These are phyloP conservation scores for Ailuropoda melanoleuca DNA, from an alignment of 2,113 vertebrate genomes.

Conservation along the genomic window DNA sequence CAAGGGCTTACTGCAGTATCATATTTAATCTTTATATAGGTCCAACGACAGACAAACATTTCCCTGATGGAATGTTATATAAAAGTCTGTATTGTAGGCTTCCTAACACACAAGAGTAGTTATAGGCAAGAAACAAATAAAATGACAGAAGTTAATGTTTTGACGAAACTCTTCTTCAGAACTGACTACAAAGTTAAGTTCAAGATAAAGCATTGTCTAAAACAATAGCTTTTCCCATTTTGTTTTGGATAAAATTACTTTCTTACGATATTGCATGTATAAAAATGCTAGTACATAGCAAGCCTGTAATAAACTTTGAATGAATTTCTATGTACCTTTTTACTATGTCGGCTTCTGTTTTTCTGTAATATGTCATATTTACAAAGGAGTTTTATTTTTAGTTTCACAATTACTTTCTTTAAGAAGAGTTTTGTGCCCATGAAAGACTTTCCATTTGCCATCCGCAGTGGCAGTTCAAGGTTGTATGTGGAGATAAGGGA, in stretches of 20 bases:
- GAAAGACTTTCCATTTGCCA: slow-evolving; percentile 18
- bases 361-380: slow-evolving; percentile 54
- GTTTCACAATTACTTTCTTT: slow-evolving; percentile 70
- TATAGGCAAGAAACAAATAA: slow-evolving; percentile 63
- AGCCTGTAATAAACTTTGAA: slow-evolving; percentile 59
- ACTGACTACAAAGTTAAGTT: slow-evolving; percentile 61
- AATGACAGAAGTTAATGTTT: slow-evolving; percentile 68
- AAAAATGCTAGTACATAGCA: slow-evolving; percentile 59
- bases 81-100: slow-evolving; percentile 66
- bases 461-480: not conserved
- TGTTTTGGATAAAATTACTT: slow-evolving; percentile 68
- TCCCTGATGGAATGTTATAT: slow-evolving; percentile 71
- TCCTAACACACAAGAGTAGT: slow-evolving; percentile 63
- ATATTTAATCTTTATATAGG: slow-evolving; percentile 74
- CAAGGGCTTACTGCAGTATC: slow-evolving; percentile 68
- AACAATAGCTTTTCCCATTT: slow-evolving; percentile 59
- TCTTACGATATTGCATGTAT: slow-evolving; percentile 55
- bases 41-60: slow-evolving; percentile 62
- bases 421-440: slow-evolving; percentile 34
- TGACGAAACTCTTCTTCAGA: slow-evolving; percentile 63
- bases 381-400: slow-evolving; percentile 58
- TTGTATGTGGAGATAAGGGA: not conserved
- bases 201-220: slow-evolving; percentile 62
- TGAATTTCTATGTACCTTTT: slow-evolving; percentile 52
- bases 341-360: slow-evolving; percentile 47